Evolutionary conservation across 2,888 invertebrate genomes (phyloP).

Genomic region (Ophonus ardosiacus): DNA sequence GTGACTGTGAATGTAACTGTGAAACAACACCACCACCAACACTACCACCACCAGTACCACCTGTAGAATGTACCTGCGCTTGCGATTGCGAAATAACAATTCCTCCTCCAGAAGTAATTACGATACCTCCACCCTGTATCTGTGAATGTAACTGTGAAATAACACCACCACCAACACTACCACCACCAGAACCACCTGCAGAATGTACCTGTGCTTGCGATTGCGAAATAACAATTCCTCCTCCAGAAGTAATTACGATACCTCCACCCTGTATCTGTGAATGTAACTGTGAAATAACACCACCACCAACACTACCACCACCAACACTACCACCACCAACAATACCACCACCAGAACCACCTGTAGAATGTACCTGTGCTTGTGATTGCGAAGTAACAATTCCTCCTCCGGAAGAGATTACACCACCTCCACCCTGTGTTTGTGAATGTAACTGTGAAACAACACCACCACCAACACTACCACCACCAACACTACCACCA

Average conservation of each 20-base stretch:
- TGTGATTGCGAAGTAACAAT: neutral
- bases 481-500: neutral
- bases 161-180: neutral
- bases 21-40: neutral
- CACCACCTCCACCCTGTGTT: too few species aligned
- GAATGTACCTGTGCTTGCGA: neutral
- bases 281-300: neutral
- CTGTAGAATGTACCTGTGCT: neutral
- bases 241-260: slow-evolving; percentile 6
- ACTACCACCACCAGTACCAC: neutral
- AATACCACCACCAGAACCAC: too few species aligned
- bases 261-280: neutral
- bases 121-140: neutral
- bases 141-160: neutral
- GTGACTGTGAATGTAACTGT: too few species aligned
- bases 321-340: neutral
- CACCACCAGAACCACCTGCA: neutral
- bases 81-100: slow-evolving; percentile 12
- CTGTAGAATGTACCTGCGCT: neutral
- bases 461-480: neutral
- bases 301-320: neutral
- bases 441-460: neutral
- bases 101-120: neutral
- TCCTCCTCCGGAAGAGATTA: neutral
- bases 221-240: neutral